Evolutionary conservation across 1,140 invertebrate genomes (phyloP), one percentile per base, ranked within the genome.

Genomic region (Chrysomallon squamiferum): DNA sequence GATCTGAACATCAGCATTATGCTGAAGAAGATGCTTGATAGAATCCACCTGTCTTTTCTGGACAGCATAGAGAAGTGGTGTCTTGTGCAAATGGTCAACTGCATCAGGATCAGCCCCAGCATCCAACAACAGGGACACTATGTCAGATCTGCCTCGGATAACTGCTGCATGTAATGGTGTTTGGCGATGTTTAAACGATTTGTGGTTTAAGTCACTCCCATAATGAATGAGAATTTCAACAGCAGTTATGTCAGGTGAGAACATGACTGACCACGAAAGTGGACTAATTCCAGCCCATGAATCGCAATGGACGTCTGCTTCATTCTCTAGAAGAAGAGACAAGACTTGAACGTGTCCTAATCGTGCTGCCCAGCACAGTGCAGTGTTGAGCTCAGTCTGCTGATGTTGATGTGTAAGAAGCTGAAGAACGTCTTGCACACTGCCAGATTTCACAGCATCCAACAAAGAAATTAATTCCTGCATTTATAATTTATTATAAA

Each of bases 271-370:
- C 71, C 71, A 74, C 1, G 73, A 59, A 1, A 76, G 59, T 11
- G 74, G 74, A 20, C 69, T 69, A 43, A 69, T 73, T n/a, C 74
- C 74, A 52, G 69, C 74, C 71, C 71, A 74, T 18, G 71, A 63
- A 41, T 63, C 59, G 2, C 59, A 66, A 66, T 71, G 71, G 13
- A 65, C 59, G 45, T 73, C 41, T 4, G 69, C 74, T 7, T 71
- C 74, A 18, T 25, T 33, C 6, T 63, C 38, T 15, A 73, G 20
- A 45, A 76, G 52, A 11, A 54, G 25, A 5, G 41, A 22, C 9
- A 72, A 50, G 29, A 72, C 58, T 27, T 66, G 45, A 30, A 67
- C n/a, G 56, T 71, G 52, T 35, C 72, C 74, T 49, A 72, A 68
- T 30, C 74, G 66, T 54, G 72, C 59, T 13, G 71, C 72, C 74